These are phyloP conservation scores for Hyposmocoma kahamanoa DNA, from an alignment of 1,140 invertebrate genomes.

Conservation along the genomic window DNA sequence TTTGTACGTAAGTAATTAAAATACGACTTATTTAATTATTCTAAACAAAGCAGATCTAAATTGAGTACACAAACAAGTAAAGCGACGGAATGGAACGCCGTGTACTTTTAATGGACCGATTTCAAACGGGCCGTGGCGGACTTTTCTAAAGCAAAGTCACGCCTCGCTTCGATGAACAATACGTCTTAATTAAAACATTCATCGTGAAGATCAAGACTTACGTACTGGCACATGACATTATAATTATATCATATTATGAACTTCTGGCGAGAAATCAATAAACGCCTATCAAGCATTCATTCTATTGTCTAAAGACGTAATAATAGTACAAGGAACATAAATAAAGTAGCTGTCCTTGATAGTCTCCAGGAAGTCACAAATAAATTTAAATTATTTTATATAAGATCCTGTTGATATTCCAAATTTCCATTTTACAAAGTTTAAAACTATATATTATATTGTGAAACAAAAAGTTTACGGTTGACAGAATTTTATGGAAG, in stretches of 20 bases:
- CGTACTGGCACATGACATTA: background rate
- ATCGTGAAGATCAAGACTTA: constrained; percentile 12
- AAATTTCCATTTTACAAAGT: too few species aligned
- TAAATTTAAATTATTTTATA: too few species aligned
- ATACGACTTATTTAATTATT: background rate
- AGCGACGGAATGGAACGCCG: constrained; percentile 25
- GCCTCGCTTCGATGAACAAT: constrained; percentile 53
- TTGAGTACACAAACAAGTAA: constrained; percentile 3
- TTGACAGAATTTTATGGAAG: too few species aligned
- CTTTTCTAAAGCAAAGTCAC: constrained; percentile 59
- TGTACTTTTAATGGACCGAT: constrained; percentile 38
- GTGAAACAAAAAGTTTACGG: too few species aligned
- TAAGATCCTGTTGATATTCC: too few species aligned
- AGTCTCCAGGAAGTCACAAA: too few species aligned
- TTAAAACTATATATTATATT: too few species aligned
- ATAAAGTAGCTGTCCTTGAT: too few species aligned
- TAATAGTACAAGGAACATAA: too few species aligned
- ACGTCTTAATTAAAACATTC: constrained; percentile 63
- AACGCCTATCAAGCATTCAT: constrained; percentile 7
- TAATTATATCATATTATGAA: constrained; percentile 15
- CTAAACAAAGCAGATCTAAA: constrained; percentile 15
- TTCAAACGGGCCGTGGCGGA: constrained; percentile 35
- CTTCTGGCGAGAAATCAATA: constrained; percentile 24
- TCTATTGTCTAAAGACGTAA: too few species aligned
- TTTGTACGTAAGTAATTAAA: too few species aligned